These are phyloP conservation scores for Arctia plantaginis DNA, from an alignment of 2,888 invertebrate species.

Conservation along the genomic window DNA sequence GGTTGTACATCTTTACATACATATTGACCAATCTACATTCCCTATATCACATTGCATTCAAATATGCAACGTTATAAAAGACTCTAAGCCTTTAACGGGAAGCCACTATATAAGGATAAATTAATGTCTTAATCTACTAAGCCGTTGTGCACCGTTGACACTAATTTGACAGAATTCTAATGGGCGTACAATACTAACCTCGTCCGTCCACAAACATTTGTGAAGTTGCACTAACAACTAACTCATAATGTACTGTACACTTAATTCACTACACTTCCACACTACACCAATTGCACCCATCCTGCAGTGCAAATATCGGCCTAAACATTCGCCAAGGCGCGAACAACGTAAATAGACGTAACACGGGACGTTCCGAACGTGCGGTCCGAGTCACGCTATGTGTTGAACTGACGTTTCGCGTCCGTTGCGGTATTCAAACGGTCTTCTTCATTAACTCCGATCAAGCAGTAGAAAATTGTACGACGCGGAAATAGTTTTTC, in stretches of 20 bases:
- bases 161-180: conserved; percentile 46
- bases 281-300: conserved; percentile 76
- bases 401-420: conserved; percentile 70
- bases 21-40: conserved; percentile 45
- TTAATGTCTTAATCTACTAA: conserved; percentile 47
- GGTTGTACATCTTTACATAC: conserved; percentile 29
- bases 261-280: conserved; percentile 72
- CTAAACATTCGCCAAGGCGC: conserved; percentile 62
- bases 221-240: conserved; percentile 64
- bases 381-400: conserved; percentile 71
- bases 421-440: conserved; percentile 59
- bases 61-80: conserved; percentile 52
- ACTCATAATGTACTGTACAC: conserved; percentile 70
- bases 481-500: conserved; percentile 41
- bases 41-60: conserved; percentile 54
- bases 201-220: conserved; percentile 83
- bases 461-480: conserved; percentile 59
- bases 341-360: conserved; percentile 70
- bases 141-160: conserved; percentile 33
- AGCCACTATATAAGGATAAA: conserved; percentile 40
- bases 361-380: conserved; percentile 69
- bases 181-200: conserved; percentile 68
- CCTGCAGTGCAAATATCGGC: conserved; percentile 66
- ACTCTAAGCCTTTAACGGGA: conserved; percentile 35
- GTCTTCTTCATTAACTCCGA: conserved; percentile 68